Evolutionary conservation across 2,113 vertebrate species (phyloP), one percentile per base, ranked within the genome.

Genomic region (Anarrhichthys ocellatus): DNA sequence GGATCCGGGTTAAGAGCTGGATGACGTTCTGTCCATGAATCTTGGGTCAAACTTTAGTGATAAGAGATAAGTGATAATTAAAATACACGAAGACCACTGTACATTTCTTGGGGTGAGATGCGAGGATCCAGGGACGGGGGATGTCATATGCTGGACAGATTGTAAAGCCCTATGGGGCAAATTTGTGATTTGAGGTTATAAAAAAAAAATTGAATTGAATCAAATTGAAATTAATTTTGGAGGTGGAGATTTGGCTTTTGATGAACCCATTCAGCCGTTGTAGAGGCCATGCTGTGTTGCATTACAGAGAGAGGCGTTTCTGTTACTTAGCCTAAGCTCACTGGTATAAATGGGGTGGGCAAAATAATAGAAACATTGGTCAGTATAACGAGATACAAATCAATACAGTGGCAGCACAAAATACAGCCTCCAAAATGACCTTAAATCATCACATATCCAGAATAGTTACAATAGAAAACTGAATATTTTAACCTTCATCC

Each of bases 11-110:
- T 29, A 29, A 54, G 56, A 66, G 54, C 38, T 54, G 42, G 66
- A 17, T 59, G 46, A 78, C 5, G 27, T n/a, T 64, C 10, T 32
- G 20, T 13, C 15, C 27, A 0, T 34, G 29, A 68, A 18, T 15
- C 18, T 38, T 48, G 14, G 62, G 71, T 83, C 17, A 79, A 32
- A 67, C 69, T 44, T 52, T 15, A 42, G 17, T 2, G 5, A 56
- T 65, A n/a, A 4, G 32, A 32, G 32, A 32, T 32, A 32, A 32
- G 32, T 50, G 42, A 22, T 1, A 68, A 36, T 59, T 61, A 50
- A 3, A 48, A 38, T 61, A 6, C 6, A 59, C 29, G 15, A 44
- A 36, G 40, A 48, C 42, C 9, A 11, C 42, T 11, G 42, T 44
- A 44, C 42, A 9, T 44, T 44, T 9, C 42, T 44, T 44, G 42